Evolutionary conservation across 2,797 vertebrate species (phyloP).

Genomic region (Nasua narica): DNA sequence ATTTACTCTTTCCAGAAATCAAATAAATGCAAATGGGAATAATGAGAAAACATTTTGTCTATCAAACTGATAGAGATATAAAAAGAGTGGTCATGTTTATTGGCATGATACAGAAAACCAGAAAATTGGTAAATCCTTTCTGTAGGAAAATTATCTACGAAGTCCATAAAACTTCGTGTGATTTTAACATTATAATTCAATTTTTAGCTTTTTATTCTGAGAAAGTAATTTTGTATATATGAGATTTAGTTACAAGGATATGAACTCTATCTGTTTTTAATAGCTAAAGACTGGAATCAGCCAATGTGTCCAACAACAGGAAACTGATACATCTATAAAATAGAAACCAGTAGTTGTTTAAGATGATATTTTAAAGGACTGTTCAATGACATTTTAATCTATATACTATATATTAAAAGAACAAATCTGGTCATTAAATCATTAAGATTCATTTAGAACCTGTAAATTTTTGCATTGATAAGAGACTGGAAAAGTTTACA

Average conservation of each 20-base stretch:
- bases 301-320: not conserved
- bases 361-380: not conserved
- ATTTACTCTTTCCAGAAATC: not conserved
- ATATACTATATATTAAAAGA: not conserved
- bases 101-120: not conserved
- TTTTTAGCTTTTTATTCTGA: slow-evolving; percentile 7
- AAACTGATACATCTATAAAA: not conserved
- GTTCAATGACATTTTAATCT: not conserved
- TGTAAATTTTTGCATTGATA: not conserved
- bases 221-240: not conserved
- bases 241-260: not conserved
- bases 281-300: not conserved
- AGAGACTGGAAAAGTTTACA: not conserved
- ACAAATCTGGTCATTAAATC: not conserved
- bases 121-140: not conserved
- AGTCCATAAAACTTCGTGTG: not conserved
- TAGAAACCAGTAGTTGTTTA: not conserved
- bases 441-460: not conserved
- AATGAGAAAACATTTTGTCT: not conserved
- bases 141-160: not conserved
- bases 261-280: not conserved
- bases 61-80: not conserved
- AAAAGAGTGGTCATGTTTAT: not conserved
- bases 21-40: slow-evolving; percentile 17
- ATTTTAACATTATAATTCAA: not conserved